Evolutionary conservation across 1,140 invertebrate species (phyloP).

Genomic region (Tribolium madens): DNA sequence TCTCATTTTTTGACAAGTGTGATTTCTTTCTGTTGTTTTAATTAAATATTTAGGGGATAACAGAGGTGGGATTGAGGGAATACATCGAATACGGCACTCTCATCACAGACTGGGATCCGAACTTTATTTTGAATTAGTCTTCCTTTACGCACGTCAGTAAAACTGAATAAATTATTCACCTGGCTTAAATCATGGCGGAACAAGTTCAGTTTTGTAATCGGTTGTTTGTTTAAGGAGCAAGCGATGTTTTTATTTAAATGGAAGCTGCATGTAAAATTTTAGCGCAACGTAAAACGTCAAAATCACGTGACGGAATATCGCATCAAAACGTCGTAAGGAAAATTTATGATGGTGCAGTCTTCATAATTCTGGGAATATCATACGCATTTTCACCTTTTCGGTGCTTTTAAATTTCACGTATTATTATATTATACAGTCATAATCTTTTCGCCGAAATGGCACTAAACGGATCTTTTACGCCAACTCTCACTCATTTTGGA

Average conservation of each 20-base stretch:
- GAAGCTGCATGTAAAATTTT: background rate
- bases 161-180: conserved; percentile 1
- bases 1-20: conserved; percentile 16
- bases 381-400: background rate
- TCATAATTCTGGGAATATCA: background rate
- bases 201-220: background rate
- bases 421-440: background rate
- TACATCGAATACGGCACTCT: conserved; percentile 20
- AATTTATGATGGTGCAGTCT: background rate
- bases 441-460: background rate
- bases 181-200: background rate
- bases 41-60: conserved; percentile 10
- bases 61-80: conserved; percentile 21
- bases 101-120: background rate
- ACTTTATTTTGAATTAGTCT: conserved; percentile 5
- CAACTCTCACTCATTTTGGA: background rate
- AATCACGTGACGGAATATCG: background rate
- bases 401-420: background rate
- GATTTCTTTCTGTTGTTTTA: conserved; percentile 1
- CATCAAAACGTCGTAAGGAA: background rate
- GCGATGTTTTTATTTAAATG: background rate
- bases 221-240: background rate
- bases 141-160: background rate
- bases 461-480: background rate
- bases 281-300: background rate